phyloP scores from a whole-genome alignment of 2,888 invertebrate species.

The Eupithecia pulchellata region DNA sequence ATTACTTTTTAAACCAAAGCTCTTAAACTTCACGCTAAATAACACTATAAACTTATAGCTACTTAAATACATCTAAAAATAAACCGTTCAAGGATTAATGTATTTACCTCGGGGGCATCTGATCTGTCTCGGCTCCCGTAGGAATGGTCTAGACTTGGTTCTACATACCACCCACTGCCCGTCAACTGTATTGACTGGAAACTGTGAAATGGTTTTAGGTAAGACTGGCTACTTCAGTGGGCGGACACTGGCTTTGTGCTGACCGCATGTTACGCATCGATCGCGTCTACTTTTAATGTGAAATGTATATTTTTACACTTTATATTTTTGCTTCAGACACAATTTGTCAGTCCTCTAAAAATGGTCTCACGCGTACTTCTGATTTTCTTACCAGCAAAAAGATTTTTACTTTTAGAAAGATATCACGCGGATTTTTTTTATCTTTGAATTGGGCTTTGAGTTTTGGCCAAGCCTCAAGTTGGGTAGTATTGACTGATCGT shows the following conservation, averaged over 20 bases:
- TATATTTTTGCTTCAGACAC: not conserved
- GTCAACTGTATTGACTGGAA: conserved; percentile 33
- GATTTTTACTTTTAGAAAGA: not conserved
- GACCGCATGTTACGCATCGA: not conserved
- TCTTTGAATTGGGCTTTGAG: not conserved
- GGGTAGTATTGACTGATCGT: not conserved
- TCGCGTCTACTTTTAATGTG: not conserved
- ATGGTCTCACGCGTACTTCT: not conserved
- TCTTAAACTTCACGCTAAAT: not conserved
- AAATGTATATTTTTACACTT: not conserved
- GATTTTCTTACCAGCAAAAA: not conserved
- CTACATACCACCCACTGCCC: conserved; percentile 46
- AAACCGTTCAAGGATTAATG: conserved; percentile 63
- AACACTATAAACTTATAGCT: not conserved
- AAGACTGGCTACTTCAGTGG: not conserved
- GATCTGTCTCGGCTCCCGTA: conserved; percentile 57
- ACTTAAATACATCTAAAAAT: conserved; percentile 53
- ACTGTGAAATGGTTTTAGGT: conserved; percentile 17
- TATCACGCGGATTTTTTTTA: not conserved
- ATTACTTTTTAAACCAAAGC: not conserved
- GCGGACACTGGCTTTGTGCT: not conserved
- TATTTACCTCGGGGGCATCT: conserved; percentile 62
- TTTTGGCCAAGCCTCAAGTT: not conserved
- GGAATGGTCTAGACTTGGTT: conserved; percentile 67
- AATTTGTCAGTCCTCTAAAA: not conserved